phyloP scores from a whole-genome alignment of 2,113 vertebrate genomes.

The Psilopsiagon aurifrons region DNA sequence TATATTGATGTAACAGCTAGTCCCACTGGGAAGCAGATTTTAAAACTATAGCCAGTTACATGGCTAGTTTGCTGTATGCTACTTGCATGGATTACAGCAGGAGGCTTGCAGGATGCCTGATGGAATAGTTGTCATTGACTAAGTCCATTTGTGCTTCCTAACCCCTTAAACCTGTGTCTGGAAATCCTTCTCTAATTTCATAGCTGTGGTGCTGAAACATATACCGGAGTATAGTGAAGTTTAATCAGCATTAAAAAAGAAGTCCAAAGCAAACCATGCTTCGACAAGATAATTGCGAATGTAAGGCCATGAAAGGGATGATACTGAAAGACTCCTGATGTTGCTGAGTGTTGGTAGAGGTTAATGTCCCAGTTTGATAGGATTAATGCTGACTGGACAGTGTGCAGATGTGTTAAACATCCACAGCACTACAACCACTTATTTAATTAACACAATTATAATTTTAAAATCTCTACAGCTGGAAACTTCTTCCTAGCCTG shows the following conservation, averaged over 20 bases:
- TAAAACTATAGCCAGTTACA: slow-evolving; percentile 68
- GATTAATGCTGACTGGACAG: not conserved
- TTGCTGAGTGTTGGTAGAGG: not conserved
- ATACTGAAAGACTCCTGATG: not conserved
- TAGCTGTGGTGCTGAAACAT: slow-evolving; percentile 38
- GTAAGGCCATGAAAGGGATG: not conserved
- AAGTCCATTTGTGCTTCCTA: slow-evolving; percentile 51
- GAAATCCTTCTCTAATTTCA: slow-evolving; percentile 67
- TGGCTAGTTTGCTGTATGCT: slow-evolving; percentile 51
- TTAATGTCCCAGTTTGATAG: not conserved
- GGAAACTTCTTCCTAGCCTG: not conserved
- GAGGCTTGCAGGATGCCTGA: slow-evolving; percentile 58
- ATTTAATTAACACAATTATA: not conserved
- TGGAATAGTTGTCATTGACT: slow-evolving; percentile 51
- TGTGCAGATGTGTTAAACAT: not conserved
- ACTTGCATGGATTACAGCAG: slow-evolving; percentile 62
- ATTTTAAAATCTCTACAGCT: not conserved
- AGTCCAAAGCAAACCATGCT: not conserved
- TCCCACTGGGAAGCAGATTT: slow-evolving; percentile 71
- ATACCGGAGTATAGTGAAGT: not conserved
- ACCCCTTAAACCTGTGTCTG: slow-evolving; percentile 61
- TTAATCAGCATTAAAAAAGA: not conserved
- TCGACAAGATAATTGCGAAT: not conserved
- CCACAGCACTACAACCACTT: not conserved
- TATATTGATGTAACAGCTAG: slow-evolving; percentile 69